These are phyloP conservation scores for Dendropsophus ebraccatus DNA, from an alignment of 2,113 vertebrate species.

Conservation along the genomic window DNA sequence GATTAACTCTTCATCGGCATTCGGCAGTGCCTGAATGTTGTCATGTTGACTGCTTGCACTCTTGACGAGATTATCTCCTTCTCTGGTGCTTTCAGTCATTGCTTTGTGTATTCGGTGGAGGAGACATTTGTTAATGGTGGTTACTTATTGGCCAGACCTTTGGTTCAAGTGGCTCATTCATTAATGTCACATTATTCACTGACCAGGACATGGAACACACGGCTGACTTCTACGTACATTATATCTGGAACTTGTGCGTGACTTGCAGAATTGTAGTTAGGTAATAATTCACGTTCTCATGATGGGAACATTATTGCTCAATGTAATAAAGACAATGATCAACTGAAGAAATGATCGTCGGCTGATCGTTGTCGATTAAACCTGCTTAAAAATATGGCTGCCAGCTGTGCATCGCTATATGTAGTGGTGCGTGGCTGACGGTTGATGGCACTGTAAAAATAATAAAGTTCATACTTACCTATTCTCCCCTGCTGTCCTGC, in stretches of 20 bases:
- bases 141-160: constrained; percentile 39
- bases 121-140: neutral
- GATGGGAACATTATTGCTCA: constrained; percentile 1
- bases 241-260: neutral
- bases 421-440: no score
- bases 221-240: neutral
- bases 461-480: no score
- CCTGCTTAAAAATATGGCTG: no score
- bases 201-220: neutral
- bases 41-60: neutral
- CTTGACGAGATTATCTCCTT: neutral
- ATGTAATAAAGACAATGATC: no score
- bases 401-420: no score
- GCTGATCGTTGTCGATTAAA: no score
- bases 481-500: no score
- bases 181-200: constrained; percentile 28
- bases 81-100: neutral
- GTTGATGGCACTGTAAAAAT: no score
- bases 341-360: no score
- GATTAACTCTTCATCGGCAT: neutral
- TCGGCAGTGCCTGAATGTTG: neutral
- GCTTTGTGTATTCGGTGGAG: neutral
- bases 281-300: neutral
- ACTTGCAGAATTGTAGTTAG: neutral
- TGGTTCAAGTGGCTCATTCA: constrained; percentile 37